Base-by-base conservation (phyloP, 2,113 vertebrate genomes). In the Onychorhynchus coronatus region DNA sequence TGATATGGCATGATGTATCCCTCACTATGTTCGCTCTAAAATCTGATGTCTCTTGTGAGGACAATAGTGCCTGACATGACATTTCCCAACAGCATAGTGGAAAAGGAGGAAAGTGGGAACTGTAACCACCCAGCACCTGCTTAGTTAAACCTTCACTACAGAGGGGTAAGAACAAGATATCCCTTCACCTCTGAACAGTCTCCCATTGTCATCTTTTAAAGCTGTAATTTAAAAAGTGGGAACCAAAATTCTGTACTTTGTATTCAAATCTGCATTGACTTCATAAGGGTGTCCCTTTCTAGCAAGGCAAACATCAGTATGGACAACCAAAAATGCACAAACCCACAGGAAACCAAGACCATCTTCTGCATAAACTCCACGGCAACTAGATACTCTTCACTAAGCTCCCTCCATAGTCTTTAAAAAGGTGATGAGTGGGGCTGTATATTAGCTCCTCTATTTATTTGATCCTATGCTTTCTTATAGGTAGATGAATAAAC, bases 381-480 rank as follows among this genome's bases (percentile, higher is more conserved):
- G 52, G 27, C 52, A 81, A 24, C 14, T 52, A 31, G 61, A 80
- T 59, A 50, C 9, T 28, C 41, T 83, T 56, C 41, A 41, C 8
- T 11, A 66, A 5, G 2, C 9, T 61, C 8, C 19, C 20, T 88
- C 31, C 11, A 24, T 4, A 31, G 17, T 6, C 10, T 56, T 76
- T 67, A 47, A 88, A 28, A 41, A 15, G 5, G 10, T 20, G 3
- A 3, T 75, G 13, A 53, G 30, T 13, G 4, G 4, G 33, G 55
- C 42, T 55, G 14, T 37, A 4, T 37, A 14, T 44, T 50, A 50
- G 8, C 16, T 70, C 8, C 28, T 70, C 68, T 59, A 44, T n/a
- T 24, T 6, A 39, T 39, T 19, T 7, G 0, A 21, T 52, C 12
- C n/a, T 62, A 6, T 0, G 0, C 17, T 84, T 87, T 59, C n/a